These are phyloP conservation scores for Cetonia aurata DNA, from an alignment of 2,888 invertebrate genomes.

Conservation along the genomic window DNA sequence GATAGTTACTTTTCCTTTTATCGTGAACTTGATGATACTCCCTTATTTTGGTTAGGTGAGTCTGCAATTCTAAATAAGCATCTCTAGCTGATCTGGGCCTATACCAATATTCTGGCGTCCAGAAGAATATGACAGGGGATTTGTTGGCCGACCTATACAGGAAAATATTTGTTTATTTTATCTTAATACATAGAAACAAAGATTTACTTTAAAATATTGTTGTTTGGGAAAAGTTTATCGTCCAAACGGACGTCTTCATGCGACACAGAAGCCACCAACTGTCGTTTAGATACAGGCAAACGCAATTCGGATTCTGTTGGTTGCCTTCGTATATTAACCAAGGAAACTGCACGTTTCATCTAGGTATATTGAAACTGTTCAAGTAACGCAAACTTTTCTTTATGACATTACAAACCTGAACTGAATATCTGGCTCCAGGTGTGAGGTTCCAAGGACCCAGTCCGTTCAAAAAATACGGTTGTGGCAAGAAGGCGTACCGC, in stretches of 20 bases:
- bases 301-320: conserved; percentile 64
- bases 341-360: conserved; percentile 66
- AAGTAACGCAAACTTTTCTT: not conserved
- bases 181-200: not conserved
- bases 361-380: conserved; percentile 43
- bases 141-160: conserved; percentile 54
- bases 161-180: not conserved
- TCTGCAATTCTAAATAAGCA: conserved; percentile 65
- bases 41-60: conserved; percentile 61
- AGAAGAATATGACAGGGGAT: conserved; percentile 67
- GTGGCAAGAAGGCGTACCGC: conserved; percentile 66
- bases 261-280: conserved; percentile 67
- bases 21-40: conserved; percentile 51
- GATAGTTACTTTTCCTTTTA: conserved; percentile 45
- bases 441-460: conserved; percentile 68
- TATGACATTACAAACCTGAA: conserved; percentile 60
- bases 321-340: conserved; percentile 63
- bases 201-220: conserved; percentile 54
- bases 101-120: conserved; percentile 72
- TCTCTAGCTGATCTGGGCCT: conserved; percentile 66
- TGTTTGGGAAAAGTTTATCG: conserved; percentile 49
- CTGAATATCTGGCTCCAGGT: conserved; percentile 65
- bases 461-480: conserved; percentile 67
- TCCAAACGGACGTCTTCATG: conserved; percentile 62
- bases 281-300: conserved; percentile 66